These are phyloP conservation scores for Plectrocnemia conspersa DNA, from an alignment of 1,140 invertebrate genomes.

Conservation along the genomic window DNA sequence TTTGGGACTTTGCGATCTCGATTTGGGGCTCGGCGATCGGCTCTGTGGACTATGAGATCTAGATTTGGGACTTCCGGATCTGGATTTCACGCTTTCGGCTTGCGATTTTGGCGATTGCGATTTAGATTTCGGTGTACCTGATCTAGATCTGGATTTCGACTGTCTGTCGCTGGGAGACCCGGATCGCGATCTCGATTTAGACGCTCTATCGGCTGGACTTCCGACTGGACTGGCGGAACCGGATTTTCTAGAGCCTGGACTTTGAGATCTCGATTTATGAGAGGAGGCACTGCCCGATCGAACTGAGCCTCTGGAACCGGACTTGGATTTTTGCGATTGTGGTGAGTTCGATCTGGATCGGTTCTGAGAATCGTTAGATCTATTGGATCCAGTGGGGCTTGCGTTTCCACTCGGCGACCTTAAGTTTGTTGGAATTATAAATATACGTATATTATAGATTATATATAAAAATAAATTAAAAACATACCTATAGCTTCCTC, in stretches of 20 bases:
- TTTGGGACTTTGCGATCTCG: slow-evolving; percentile 45
- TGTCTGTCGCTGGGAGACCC: slow-evolving; percentile 38
- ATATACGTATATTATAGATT: background rate
- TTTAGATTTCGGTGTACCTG: slow-evolving; percentile 38
- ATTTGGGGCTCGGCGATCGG: slow-evolving; percentile 41
- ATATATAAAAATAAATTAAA: background rate
- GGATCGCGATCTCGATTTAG: slow-evolving; percentile 27
- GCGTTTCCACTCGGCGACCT: slow-evolving; percentile 44
- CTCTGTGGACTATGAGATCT: slow-evolving; percentile 38
- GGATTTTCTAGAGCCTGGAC: slow-evolving; percentile 19
- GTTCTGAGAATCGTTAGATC: slow-evolving; percentile 36
- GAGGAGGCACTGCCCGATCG: slow-evolving; percentile 27
- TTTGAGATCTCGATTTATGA: slow-evolving; percentile 25
- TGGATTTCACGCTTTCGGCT: slow-evolving; percentile 36
- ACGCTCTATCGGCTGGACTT: background rate
- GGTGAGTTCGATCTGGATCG: slow-evolving; percentile 45
- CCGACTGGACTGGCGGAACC: slow-evolving; percentile 27
- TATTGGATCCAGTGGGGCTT: slow-evolving; percentile 41
- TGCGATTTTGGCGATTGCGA: slow-evolving; percentile 37
- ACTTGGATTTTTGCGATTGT: slow-evolving; percentile 41
- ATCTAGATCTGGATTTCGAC: slow-evolving; percentile 39
- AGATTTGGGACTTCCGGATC: slow-evolving; percentile 36
- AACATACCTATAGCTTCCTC: slow-evolving; percentile 42
- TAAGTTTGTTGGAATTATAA: background rate
- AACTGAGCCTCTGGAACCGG: slow-evolving; percentile 24